These are phyloP conservation scores for Crocodylus rhombifer DNA, from an alignment of 2,797 vertebrate species.

Conservation along the genomic window DNA sequence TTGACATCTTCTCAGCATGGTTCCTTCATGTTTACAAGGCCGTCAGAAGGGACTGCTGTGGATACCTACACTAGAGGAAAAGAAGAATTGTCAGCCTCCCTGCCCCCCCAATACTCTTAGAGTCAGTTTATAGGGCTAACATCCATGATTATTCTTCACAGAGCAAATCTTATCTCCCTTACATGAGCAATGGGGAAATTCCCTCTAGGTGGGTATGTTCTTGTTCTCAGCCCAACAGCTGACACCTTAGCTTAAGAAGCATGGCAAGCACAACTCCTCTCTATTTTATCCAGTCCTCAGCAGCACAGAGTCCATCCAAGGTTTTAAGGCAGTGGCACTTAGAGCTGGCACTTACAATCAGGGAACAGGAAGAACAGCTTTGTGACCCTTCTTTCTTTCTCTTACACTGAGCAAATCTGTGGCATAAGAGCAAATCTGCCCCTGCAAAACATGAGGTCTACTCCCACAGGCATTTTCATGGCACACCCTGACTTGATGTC, in stretches of 20 bases:
- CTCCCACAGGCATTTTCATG: constrained; percentile 54
- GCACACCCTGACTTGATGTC: constrained; percentile 20
- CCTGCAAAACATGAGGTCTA: constrained; percentile 19
- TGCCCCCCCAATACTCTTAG: background rate
- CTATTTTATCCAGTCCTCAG: too few relatives aligned
- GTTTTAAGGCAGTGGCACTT: too few relatives aligned
- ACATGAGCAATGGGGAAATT: background rate
- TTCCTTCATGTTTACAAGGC: background rate
- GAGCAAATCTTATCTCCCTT: background rate
- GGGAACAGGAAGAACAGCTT: background rate
- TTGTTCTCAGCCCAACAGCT: background rate
- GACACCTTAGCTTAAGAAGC: too few relatives aligned
- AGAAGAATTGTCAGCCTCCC: background rate
- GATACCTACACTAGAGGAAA: background rate
- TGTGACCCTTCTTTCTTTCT: background rate
- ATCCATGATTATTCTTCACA: background rate
- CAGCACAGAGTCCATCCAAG: too few relatives aligned
- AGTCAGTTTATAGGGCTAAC: background rate
- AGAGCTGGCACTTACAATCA: background rate
- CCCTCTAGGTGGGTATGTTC: background rate
- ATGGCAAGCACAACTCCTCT: too few relatives aligned
- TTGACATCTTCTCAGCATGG: background rate
- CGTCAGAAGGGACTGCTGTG: background rate
- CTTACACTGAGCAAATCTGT: background rate
- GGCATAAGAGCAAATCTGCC: constrained; percentile 21